Conservation (phyloP, 1,140 invertebrate species). For the Ceratosolen solmsi region DNA sequence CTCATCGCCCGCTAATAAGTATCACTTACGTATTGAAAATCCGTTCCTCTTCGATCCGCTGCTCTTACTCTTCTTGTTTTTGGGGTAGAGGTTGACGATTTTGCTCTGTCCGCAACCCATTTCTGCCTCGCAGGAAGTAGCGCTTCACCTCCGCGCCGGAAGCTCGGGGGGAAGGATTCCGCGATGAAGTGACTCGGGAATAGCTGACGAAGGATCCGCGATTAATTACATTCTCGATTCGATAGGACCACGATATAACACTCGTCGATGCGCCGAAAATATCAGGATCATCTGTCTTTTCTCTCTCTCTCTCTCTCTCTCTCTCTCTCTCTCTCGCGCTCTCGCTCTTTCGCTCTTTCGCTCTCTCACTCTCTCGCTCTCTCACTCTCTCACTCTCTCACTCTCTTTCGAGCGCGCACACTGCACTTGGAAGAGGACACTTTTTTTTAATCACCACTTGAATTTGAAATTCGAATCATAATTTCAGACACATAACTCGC, state of each 20-base stretch:
- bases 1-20: neutral
- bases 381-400: too few species aligned
- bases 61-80: slow-evolving; percentile 75
- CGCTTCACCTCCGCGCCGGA: slow-evolving; percentile 52
- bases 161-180: slow-evolving; percentile 48
- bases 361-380: too few species aligned
- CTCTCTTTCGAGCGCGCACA: too few species aligned
- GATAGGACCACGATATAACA: neutral
- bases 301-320: too few species aligned
- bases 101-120: slow-evolving; percentile 78
- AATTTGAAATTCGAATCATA: slow-evolving; percentile 7
- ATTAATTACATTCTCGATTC: slow-evolving; percentile 24
- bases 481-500: neutral
- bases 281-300: neutral
- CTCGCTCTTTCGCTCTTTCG: too few species aligned
- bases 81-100: slow-evolving; percentile 75
- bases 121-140: slow-evolving; percentile 17
- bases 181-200: slow-evolving; percentile 19
- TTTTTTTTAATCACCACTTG: neutral
- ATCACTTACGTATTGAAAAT: slow-evolving; percentile 66
- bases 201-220: neutral
- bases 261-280: neutral
- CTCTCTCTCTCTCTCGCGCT: too few species aligned
- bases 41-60: slow-evolving; percentile 71
- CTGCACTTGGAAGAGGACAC: neutral